Evolutionary conservation across 1,140 invertebrate species (phyloP), one percentile per base, ranked within the genome.

Genomic region (Ericerus pela): DNA sequence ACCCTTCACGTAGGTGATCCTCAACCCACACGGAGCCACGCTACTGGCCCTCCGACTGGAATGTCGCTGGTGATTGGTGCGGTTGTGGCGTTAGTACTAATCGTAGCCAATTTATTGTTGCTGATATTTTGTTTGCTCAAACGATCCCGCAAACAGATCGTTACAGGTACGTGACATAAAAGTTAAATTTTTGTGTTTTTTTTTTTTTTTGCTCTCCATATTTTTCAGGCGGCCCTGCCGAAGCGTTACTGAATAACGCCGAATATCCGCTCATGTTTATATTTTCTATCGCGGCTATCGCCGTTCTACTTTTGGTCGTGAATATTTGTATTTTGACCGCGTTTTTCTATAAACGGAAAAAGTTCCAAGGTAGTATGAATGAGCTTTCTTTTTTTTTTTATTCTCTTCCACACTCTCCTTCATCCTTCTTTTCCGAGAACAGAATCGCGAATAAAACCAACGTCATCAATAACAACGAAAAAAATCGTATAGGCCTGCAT

Each of bases 101-200:
- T 87, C 26, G 68, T 83, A 24, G 75, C 90, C 64, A 91, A 91
- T 71, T 79, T 91, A 62, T 77, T 88, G 57, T 75, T 92, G 67
- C 85, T 92, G 59, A 82, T 86, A 54, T 91, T 85, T 71, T 92
- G 88, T 72, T 79, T 93, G 56, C 79, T 85, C 65, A 77, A 82
- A 67, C 76, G 77, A 73, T 22, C 79, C 54, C 80, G 81, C 67
- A 83, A 83, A 69, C 75, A 80, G 65, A 70, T 47, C 11, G 41
- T 47, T 22, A 10, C 41, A 47, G 41, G 41, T 47, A 47, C 20
- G 41, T 47, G 41, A 47, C 14, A 2, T 5, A 5, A 4, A 10
- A 47, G 22, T 47, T 47, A 47, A 18, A 47, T 5, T 24, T 22
- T 10, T 47, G 20, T 24, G 22, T 24, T 22, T 24, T 22, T 47